phyloP scores from a whole-genome alignment of 2,113 vertebrate genomes.

The Psilopsiagon aurifrons region DNA sequence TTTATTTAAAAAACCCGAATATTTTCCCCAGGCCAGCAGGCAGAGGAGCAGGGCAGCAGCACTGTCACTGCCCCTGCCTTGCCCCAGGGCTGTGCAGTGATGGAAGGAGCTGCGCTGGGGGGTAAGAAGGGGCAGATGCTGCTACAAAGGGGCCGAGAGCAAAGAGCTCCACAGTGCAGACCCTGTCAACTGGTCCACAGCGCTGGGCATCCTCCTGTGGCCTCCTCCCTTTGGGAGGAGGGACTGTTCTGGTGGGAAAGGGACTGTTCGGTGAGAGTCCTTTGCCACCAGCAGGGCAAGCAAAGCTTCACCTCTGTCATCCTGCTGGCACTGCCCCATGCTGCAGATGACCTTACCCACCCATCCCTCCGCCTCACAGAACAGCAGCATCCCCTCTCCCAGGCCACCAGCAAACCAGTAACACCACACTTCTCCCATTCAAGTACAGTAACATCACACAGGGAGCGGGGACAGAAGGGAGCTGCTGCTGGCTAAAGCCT shows the following conservation, averaged over 20 bases:
- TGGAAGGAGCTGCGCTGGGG: not conserved
- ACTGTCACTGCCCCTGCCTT: not conserved
- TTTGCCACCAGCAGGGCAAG: not conserved
- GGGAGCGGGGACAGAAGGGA: not conserved
- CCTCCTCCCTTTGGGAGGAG: not conserved
- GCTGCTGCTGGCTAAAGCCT: not conserved
- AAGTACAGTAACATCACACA: not conserved
- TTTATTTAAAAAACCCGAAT: not conserved
- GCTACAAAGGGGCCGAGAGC: not conserved
- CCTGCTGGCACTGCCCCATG: not conserved
- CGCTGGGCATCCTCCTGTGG: not conserved
- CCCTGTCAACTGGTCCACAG: fast-evolving
- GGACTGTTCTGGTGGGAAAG: not conserved
- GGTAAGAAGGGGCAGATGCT: not conserved
- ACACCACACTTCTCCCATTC: not conserved
- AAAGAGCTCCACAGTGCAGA: fast-evolving
- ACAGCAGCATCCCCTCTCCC: not conserved
- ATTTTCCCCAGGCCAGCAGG: not conserved
- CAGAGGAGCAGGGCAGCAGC: not conserved
- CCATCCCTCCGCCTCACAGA: not conserved
- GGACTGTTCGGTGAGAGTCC: not conserved
- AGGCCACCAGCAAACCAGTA: not conserved
- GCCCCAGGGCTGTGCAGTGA: not conserved
- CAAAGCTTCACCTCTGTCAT: not conserved
- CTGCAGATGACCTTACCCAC: not conserved